Percentiles rank a stretch among this genome's conserved stretches.
phyloP scores from a whole-genome alignment of 2,797 vertebrate species.

The Dryobates pubescens region DNA sequence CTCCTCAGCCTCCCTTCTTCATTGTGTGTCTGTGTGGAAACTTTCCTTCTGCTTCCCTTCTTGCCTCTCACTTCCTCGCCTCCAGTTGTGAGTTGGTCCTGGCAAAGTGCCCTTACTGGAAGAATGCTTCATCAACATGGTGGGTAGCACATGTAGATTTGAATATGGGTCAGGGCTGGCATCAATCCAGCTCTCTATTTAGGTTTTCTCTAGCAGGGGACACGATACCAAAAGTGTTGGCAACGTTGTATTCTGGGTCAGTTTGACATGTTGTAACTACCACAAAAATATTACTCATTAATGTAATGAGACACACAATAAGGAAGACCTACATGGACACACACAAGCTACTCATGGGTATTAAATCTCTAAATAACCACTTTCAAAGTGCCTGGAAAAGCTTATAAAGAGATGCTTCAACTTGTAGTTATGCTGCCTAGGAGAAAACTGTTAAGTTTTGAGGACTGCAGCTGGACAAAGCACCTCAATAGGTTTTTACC shows the following conservation, averaged over 20 bases:
- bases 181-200: not conserved
- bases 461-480: not conserved
- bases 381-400: not conserved
- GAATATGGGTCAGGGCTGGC: not conserved
- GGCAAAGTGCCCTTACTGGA: conserved; percentile 6
- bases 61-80: conserved; percentile 27
- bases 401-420: not conserved
- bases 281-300: not conserved
- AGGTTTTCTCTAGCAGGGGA: not conserved
- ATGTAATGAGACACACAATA: not conserved
- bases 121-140: not conserved
- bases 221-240: not conserved
- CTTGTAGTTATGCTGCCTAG: not conserved
- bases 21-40: not conserved
- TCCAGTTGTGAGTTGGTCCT: conserved; percentile 17
- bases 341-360: not conserved
- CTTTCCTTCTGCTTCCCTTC: conserved; percentile 37
- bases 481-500: not conserved
- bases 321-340: not conserved
- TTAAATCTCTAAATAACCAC: not conserved
- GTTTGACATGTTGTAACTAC: not conserved
- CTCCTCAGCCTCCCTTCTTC: not conserved
- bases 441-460: not conserved
- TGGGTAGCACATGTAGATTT: not conserved
- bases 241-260: not conserved